Percentiles rank a stretch among this genome's conserved stretches.
Evolutionary conservation across 2,888 invertebrate species (phyloP).

Genomic region (Allacma fusca): DNA sequence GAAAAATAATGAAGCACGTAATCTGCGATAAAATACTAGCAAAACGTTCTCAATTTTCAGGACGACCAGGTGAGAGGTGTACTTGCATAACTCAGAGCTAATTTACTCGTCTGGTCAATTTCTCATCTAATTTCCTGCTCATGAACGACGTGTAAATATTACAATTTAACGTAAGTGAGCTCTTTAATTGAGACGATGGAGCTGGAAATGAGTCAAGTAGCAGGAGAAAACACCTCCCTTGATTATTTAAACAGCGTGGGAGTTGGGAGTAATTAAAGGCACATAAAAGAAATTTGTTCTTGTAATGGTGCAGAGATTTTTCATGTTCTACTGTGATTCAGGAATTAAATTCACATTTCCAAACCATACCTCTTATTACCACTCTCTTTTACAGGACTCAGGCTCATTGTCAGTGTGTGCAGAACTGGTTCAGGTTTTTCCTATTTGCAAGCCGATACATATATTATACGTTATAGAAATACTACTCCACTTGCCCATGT

Average conservation of each 20-base stretch:
- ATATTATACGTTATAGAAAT: too few relatives aligned
- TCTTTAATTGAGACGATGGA: conserved; percentile 37
- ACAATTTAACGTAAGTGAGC: conserved; percentile 3
- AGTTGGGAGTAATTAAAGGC: conserved; percentile 38
- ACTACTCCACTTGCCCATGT: too few relatives aligned
- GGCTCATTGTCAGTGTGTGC: not conserved
- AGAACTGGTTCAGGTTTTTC: not conserved
- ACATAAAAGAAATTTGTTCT: conserved; percentile 39
- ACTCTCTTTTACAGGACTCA: not conserved
- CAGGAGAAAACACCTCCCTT: conserved; percentile 17
- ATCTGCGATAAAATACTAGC: not conserved
- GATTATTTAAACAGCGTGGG: conserved; percentile 33
- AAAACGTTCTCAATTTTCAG: not conserved
- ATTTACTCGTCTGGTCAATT: conserved; percentile 9
- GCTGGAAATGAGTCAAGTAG: conserved; percentile 27
- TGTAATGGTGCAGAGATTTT: conserved; percentile 21
- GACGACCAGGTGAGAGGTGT: not conserved
- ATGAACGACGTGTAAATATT: conserved; percentile 7
- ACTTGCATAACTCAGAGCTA: not conserved
- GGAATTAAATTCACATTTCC: not conserved
- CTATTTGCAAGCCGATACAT: too few relatives aligned
- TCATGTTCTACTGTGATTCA: not conserved
- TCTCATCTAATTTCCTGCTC: conserved; percentile 18
- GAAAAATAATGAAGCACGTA: too few relatives aligned
- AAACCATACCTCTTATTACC: not conserved